Percentiles rank a stretch among this genome's conserved stretches.
Conservation (phyloP, 1,140 invertebrate species). For the Heliconius hewitsoni region DNA sequence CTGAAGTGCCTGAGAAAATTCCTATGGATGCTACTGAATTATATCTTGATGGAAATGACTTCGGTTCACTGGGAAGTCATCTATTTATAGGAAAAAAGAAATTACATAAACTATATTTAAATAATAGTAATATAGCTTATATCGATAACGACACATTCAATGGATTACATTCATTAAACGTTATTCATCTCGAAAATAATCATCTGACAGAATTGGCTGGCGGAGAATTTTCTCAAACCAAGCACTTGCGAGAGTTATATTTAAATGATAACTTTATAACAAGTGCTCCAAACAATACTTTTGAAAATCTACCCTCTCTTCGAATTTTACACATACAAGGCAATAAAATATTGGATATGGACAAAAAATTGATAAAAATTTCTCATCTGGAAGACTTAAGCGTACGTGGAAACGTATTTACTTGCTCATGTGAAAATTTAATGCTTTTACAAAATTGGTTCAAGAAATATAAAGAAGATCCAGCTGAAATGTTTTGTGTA, state of each 20-base stretch:
- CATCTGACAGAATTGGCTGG: slow-evolving; percentile 86
- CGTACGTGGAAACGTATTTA: slow-evolving; percentile 86
- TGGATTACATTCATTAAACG: slow-evolving; percentile 87
- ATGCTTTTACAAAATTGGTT: slow-evolving; percentile 85
- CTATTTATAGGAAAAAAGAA: slow-evolving; percentile 94
- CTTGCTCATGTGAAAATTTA: slow-evolving; percentile 85
- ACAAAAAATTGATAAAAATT: slow-evolving; percentile 84
- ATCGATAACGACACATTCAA: slow-evolving; percentile 93
- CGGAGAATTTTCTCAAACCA: slow-evolving; percentile 88
- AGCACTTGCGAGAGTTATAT: slow-evolving; percentile 90
- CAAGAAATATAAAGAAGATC: slow-evolving; percentile 85
- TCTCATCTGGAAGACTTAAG: slow-evolving; percentile 86
- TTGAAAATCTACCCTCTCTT: slow-evolving; percentile 86
- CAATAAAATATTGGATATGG: slow-evolving; percentile 88
- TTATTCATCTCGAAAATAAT: slow-evolving; percentile 92
- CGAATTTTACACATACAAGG: slow-evolving; percentile 89
- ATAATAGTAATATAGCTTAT: slow-evolving; percentile 89
- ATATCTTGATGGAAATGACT: slow-evolving; percentile 92
- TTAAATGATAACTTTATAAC: slow-evolving; percentile 90
- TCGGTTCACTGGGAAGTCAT: slow-evolving; percentile 89
- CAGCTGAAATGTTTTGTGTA: slow-evolving; percentile 84
- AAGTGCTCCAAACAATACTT: slow-evolving; percentile 88
- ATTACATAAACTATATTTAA: slow-evolving; percentile 90
- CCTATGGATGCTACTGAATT: slow-evolving; percentile 95
- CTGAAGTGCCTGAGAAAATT: slow-evolving; percentile 87